Evolutionary conservation across 2,888 invertebrate species (phyloP), one percentile per base, ranked within the genome.

Genomic region (Plagodis pulveraria): DNA sequence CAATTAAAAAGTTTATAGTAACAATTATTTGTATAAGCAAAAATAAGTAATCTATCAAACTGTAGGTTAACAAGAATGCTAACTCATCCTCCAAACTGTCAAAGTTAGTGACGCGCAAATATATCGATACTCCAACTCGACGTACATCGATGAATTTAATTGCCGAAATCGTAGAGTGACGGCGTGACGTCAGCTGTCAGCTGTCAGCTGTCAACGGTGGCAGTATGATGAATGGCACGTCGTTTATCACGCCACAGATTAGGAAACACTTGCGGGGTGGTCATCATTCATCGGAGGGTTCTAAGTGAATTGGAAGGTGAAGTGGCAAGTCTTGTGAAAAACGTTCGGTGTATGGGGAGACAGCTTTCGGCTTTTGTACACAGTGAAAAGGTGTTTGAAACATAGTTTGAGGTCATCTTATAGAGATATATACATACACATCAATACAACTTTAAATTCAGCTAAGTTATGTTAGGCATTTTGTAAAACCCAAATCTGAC

Each of bases 141-240:
- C 46, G 57, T 56, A 57, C 61, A 62, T 64, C 69, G 66, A 69
- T 67, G 64, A 67, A 69, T 69, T 69, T 69, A 69, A 69, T 69
- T 69, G 69, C 62, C 65, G 65, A 67, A 67, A 65, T 67, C 65
- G 67, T 57, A 48, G 60, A 62, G 62, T 66, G 63, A 67, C 65
- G 50, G 50, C 60, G 63, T 69, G 59, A 63, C 68, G 66, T 63
- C 63, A 63, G 62, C 63, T 56, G 66, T 66, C 67, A 70, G 72
- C 63, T 58, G 67, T 67, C 67, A 70, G 72, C 71, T 74, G 72
- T 73, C 73, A 70, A 60, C 62, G 66, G 70, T 66, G 69, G 63
- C 67, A 67, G 63, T 71, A 67, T 67, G 70, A 73, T 79, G 78
- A 76, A 80, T 78, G 79, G 76, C 72, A 67, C 66, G 66, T 73